Evolutionary conservation across 2,797 vertebrate genomes (phyloP).

Genomic region (Sebastes trivittatus): DNA sequence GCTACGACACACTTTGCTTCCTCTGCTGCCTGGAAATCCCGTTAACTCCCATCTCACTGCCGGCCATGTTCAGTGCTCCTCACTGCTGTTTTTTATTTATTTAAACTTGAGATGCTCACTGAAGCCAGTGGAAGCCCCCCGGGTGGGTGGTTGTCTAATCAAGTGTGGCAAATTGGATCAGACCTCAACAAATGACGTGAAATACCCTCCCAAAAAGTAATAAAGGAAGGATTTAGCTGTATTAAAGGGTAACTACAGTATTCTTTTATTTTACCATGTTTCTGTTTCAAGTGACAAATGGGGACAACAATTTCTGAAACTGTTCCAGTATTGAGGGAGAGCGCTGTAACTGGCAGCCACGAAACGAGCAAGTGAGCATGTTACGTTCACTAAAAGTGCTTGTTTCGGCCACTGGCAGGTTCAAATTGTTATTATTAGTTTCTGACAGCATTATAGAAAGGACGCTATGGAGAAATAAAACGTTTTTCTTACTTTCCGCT

Average conservation of each 20-base stretch:
- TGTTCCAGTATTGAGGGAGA: too few species aligned
- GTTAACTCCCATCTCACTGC: conserved; percentile 35
- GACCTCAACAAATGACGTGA: conserved; percentile 9
- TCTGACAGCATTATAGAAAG: too few species aligned
- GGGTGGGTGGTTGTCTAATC: conserved; percentile 43
- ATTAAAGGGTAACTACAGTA: background rate
- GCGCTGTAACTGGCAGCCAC: too few species aligned
- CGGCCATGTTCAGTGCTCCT: conserved; percentile 2
- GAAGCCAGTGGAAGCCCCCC: conserved; percentile 17
- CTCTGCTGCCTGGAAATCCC: conserved; percentile 50
- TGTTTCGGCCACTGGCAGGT: too few species aligned
- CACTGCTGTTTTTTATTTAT: background rate
- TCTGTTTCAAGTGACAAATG: background rate
- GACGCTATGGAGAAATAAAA: too few species aligned
- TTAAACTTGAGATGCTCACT: conserved; percentile 9
- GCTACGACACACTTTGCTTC: conserved; percentile 37
- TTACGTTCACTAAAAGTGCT: too few species aligned
- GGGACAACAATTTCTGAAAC: too few species aligned
- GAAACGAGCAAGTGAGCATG: too few species aligned
- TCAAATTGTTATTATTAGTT: too few species aligned
- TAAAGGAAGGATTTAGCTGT: background rate
- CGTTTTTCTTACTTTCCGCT: too few species aligned
- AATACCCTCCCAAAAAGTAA: background rate
- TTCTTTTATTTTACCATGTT: background rate
- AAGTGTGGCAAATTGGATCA: conserved; percentile 47